These are phyloP conservation scores for Euthynnus affinis DNA, from an alignment of 2,797 vertebrate genomes.

Conservation along the genomic window DNA sequence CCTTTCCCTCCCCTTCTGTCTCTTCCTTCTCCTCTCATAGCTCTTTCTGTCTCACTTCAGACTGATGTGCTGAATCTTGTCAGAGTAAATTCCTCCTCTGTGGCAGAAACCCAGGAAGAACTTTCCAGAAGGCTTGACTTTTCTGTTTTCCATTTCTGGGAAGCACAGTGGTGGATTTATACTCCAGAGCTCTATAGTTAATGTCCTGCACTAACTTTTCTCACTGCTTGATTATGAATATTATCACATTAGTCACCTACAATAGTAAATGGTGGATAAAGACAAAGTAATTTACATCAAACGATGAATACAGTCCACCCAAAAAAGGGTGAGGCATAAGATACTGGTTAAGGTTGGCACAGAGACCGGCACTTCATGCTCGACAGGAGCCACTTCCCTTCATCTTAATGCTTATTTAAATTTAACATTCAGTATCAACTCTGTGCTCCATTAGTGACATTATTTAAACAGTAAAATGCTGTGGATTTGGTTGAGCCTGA, in stretches of 20 bases:
- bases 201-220: not conserved
- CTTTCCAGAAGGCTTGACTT: constrained; percentile 25
- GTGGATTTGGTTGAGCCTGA: not conserved
- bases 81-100: constrained; percentile 54
- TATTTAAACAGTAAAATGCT: not conserved
- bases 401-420: not conserved
- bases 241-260: not conserved
- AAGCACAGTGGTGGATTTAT: not conserved
- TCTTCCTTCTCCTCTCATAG: not conserved
- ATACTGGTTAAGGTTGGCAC: not conserved
- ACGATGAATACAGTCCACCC: not conserved
- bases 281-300: not conserved
- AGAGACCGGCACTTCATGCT: not conserved
- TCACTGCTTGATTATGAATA: not conserved
- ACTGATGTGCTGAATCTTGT: constrained; percentile 74
- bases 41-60: constrained; percentile 5
- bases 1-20: not conserved
- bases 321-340: not conserved
- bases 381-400: too few relatives aligned
- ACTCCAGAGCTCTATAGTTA: not conserved
- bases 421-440: not conserved
- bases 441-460: not conserved
- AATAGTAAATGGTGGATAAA: not conserved
- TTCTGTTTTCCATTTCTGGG: not conserved
- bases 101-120: constrained; percentile 19